Percentiles rank a stretch among this genome's conserved stretches.
These are phyloP conservation scores for Notodonta dromedarius DNA, from an alignment of 2,888 invertebrate species.

Conservation along the genomic window DNA sequence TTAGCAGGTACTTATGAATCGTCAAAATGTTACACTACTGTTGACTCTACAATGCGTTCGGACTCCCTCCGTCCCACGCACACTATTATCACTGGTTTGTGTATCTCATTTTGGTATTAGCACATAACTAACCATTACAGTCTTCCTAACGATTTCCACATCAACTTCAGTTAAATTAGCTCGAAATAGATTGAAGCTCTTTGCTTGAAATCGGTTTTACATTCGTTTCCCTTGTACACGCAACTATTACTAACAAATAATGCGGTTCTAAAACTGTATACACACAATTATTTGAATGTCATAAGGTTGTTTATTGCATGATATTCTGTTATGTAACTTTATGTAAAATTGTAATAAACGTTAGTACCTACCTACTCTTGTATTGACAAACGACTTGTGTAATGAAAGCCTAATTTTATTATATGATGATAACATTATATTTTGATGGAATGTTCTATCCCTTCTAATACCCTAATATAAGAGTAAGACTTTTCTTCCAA, in stretches of 20 bases:
- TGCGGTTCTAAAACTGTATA: not conserved
- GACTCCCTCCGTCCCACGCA: no score
- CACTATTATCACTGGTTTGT: no score
- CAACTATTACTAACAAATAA: conserved; percentile 11
- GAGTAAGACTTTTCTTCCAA: not conserved
- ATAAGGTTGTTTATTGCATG: conserved; percentile 12
- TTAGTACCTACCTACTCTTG: conserved; percentile 18
- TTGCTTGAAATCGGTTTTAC: conserved; percentile 38
- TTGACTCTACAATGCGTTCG: no score
- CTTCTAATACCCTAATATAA: not conserved
- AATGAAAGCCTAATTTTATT: conserved; percentile 66
- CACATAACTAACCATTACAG: no score
- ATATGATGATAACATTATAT: conserved; percentile 50
- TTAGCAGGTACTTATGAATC: no score
- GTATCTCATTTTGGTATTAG: no score
- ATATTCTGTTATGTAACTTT: not conserved
- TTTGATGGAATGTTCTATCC: conserved; percentile 11
- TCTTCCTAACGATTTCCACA: not conserved
- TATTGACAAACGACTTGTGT: conserved; percentile 55
- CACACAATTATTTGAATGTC: rapidly evolving
- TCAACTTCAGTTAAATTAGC: conserved; percentile 29
- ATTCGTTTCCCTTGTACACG: conserved; percentile 37
- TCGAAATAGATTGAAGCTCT: conserved; percentile 33
- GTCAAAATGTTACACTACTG: no score
- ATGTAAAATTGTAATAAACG: conserved; percentile 18